Evolutionary conservation across 2,888 invertebrate species (phyloP).

Genomic region (Cephus spinipes): DNA sequence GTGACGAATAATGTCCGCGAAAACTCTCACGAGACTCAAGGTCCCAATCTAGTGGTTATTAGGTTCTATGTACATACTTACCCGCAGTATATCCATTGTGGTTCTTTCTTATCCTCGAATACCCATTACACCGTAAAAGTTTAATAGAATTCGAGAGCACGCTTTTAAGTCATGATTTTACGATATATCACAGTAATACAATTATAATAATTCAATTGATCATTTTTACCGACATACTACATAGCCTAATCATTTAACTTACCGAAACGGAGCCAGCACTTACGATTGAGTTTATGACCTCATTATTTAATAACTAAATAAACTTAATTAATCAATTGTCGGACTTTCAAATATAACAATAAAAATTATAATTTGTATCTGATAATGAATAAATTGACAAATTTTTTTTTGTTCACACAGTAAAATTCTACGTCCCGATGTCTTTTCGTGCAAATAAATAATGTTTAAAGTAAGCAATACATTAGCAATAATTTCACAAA

Average conservation of each 20-base stretch:
- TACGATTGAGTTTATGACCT: neutral
- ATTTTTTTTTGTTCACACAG: too few relatives aligned
- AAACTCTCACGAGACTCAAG: constrained; percentile 7
- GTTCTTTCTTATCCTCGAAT: neutral
- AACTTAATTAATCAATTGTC: too few relatives aligned
- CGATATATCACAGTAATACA: neutral
- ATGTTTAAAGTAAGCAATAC: neutral
- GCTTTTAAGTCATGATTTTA: neutral
- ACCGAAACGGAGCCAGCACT: neutral
- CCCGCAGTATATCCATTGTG: neutral
- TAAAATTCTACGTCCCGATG: too few relatives aligned
- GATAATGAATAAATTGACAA: too few relatives aligned
- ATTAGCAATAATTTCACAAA: neutral
- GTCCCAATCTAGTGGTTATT: neutral
- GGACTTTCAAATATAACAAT: neutral
- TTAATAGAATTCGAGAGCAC: neutral
- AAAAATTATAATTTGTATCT: neutral
- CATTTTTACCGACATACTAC: neutral
- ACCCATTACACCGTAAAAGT: too few relatives aligned
- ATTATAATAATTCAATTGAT: neutral
- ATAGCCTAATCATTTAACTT: neutral
- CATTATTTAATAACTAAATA: too few relatives aligned
- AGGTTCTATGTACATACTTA: neutral
- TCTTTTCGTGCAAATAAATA: neutral
- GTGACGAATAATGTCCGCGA: neutral